phyloP scores from a whole-genome alignment of 2,797 vertebrate genomes.

The Falco concolor region DNA sequence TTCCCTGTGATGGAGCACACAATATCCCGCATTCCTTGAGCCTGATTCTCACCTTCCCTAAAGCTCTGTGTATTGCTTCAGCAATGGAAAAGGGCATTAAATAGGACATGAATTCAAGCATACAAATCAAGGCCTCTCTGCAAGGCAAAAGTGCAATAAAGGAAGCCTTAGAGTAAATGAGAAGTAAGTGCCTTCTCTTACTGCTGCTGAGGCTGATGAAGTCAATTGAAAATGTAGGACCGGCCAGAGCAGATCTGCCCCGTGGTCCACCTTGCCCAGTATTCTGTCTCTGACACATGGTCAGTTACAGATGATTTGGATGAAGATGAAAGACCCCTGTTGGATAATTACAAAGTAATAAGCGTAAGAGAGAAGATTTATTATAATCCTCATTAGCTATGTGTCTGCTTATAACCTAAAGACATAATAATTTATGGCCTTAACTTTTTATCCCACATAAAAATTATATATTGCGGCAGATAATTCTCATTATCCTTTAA shows the following conservation, averaged over 20 bases:
- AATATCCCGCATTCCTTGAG: conserved; percentile 38
- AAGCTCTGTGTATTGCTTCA: not conserved
- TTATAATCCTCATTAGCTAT: not conserved
- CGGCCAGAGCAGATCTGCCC: not conserved
- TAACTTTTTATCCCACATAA: not conserved
- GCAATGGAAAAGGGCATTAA: not conserved
- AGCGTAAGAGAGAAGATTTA: not conserved
- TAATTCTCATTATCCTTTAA: not conserved
- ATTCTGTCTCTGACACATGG: not conserved
- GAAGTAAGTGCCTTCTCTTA: conserved; percentile 27
- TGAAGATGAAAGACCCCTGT: not conserved
- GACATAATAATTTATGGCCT: not conserved
- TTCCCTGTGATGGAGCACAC: not conserved
- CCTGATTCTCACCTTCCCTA: conserved; percentile 5
- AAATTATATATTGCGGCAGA: not conserved
- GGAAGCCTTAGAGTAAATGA: not conserved
- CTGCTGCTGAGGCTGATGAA: conserved; percentile 12
- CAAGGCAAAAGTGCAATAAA: conserved; percentile 11
- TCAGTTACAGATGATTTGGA: not conserved
- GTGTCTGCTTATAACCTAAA: not conserved
- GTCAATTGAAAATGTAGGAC: not conserved
- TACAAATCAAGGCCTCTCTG: not conserved
- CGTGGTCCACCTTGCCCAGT: not conserved
- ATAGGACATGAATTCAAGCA: not conserved
- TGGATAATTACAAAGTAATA: conserved; percentile 27